Evolutionary conservation across 2,888 invertebrate genomes (phyloP).

Genomic region (Athrips mouffetella): DNA sequence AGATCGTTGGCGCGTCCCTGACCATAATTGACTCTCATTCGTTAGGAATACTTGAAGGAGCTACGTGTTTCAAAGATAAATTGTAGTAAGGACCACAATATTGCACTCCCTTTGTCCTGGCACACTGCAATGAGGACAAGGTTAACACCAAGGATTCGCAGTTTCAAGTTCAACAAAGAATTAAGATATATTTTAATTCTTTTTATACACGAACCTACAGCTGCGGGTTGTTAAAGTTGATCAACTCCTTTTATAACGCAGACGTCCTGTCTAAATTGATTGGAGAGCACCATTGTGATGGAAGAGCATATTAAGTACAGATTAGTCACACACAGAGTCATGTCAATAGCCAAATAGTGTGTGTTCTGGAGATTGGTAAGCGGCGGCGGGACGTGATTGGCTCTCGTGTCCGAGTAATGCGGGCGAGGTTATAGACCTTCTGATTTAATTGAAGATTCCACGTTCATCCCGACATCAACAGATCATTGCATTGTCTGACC

Average conservation of each 20-base stretch:
- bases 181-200: too few relatives aligned
- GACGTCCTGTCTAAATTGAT: not conserved
- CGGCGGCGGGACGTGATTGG: conserved; percentile 51
- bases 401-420: conserved; percentile 58
- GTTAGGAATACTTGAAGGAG: not conserved
- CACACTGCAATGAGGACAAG: not conserved
- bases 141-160: not conserved
- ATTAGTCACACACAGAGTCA: conserved; percentile 20
- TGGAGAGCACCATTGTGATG: conserved; percentile 1
- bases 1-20: conserved; percentile 2
- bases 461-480: conserved; percentile 38
- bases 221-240: not conserved
- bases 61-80: not conserved
- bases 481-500: conserved; percentile 42
- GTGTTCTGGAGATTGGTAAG: conserved; percentile 39
- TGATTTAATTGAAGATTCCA: conserved; percentile 71
- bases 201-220: too few relatives aligned
- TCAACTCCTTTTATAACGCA: not conserved
- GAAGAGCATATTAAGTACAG: conserved; percentile 2
- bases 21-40: conserved; percentile 9
- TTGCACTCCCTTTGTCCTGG: not conserved
- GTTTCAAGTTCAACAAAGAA: too few relatives aligned
- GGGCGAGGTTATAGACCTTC: conserved; percentile 68
- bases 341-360: conserved; percentile 50
- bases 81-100: not conserved